Base-by-base conservation (phyloP, 2,113 vertebrate genomes). In the Rynchops niger region DNA sequence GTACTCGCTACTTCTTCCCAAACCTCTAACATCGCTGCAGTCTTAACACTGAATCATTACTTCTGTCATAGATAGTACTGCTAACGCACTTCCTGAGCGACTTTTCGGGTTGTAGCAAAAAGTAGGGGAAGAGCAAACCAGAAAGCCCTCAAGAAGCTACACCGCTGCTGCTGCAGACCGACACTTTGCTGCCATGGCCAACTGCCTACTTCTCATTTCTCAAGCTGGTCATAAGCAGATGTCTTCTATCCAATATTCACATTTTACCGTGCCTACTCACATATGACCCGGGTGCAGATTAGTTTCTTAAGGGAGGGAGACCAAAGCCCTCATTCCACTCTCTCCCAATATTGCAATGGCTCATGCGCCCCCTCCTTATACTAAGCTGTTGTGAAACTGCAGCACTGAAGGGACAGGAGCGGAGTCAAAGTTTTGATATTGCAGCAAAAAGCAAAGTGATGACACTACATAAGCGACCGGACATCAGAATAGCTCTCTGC, bases 311-410 rank as follows among this genome's bases (percentile, higher is more conserved):
- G 15, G 25, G 17, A 77, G 12, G 34, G 25, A 87, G n/a, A 45
- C 12, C 2, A 3, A 82, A 87, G 86, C 43, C 61, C 56, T 59
- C 6, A 8, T 23, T 19, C 11, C 5, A 4, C 40, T 23, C 40
- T 42, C 42, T 50, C 20, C 58, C 9, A 6, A 18, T 47, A 30
- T 0, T 23, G 18, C 0, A 0, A 19, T 0, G 1, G 65, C 14
- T 82, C 36, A 15, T 1, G 26, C 7, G 70, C 30, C 9, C 61
- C 6, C 4, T 79, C 27, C 22, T 22, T 18, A 38, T 11, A 42
- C 40, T 25, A 49, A 74, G 7, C 61, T 69, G 30, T 2, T 62
- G 43, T 30, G 56, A 76, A 91, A 67, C 0, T 0, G 2, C 56
- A 53, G 27, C 3, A 29, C 25, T 30, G 19, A 25, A 79, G 85